Evolutionary conservation across 53 echinoderm and acorn worm species (phyloP), one percentile per base, ranked within the genome.

Genomic region (Astropecten irregularis): DNA sequence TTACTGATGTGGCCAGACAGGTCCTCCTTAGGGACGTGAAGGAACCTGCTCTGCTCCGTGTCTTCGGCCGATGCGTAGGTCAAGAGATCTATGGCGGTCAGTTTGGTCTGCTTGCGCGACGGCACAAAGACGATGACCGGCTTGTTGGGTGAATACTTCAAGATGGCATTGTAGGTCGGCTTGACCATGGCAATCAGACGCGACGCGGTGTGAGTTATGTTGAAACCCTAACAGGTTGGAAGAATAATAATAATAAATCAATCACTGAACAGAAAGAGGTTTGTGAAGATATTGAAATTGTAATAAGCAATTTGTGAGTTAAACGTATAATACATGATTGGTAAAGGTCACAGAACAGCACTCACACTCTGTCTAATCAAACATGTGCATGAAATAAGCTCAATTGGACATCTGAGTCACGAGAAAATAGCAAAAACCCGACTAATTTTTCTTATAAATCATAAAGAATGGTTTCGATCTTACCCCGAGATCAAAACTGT

Each of bases 111-210:
- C 83, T 97, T 97, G 21, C 97, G 92, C 0, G 97, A 97, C 46
- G 97, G 97, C 59, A 97, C 97, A 55, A 97, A 97, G 52, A 97
- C 94, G 23, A 97, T 86, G 63, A 97, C 94, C 6, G 97, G 97
- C 66, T 94, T 92, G 76, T 82, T 85, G 31, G 92, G 92, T 0
- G 97, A 97, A 36, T 94, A 85, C 86, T 97, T 97, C 68, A 97
- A 68, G 85, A 97, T 90, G 60, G 97, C 92, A 36, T 97, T 97
- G 88, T 97, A 97, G 11, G 97, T 94, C 0, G 97, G 97, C 42
- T 97, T 97, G 68, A 97, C 97, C 97, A 96, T 96, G 70, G 97
- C 97, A 39, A 96, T 93, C 26, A 96, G 94, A 18, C 97, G 91
- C 16, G 97, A 96, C 36, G 94, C 97, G 0, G 93, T 96, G 94